Base-by-base conservation (phyloP, 2,888 invertebrate species). In the Belgica antarctica region DNA sequence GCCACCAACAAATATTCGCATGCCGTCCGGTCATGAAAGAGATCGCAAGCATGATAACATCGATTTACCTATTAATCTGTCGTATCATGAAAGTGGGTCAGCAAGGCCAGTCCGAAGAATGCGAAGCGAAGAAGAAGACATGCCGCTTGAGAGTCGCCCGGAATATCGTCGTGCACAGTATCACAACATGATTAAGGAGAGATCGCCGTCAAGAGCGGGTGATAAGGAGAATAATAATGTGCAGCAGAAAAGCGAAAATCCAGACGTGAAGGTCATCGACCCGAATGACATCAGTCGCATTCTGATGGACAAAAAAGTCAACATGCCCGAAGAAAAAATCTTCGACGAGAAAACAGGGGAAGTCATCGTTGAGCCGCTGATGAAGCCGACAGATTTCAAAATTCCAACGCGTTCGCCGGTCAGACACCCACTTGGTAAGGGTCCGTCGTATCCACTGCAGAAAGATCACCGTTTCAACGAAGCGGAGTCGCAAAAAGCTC, bases 151-250 rank as follows among this genome's bases (percentile, higher is more conserved):
- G 57, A 74, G 74, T 66, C 76, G 77, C n/a, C 80, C 80, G 5
- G 80, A 80, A 71, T 80, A 80, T 25, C 75, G 80, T 12, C 76
- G 77, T 15, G 80, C 80, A 7, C 63, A 61, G 59, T 17, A 28
- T 8, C 59, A 34, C n/a, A 61, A 70, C 24, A 41, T 70, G 70
- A 36, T 70, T 12, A 70, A 61, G 17, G 70, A 70, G 19, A 47
- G 70, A 47, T 70, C 70, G 17, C 70, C 70, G n/a, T 27, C 68
- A 19, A 17, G 70, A 34, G 36, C 52, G 17, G 12, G n/a, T 2
- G 41, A 41, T 41, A 57, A 4, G 57, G 24, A 57, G 24, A 34
- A 22, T 24, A n/a, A n/a, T n/a, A n/a, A n/a, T n/a, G 12, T 31
- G 12, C 12, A 17, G 7, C n/a, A 15, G 10, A 31, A 22, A 12